Evolutionary conservation across 1,140 invertebrate species (phyloP).

Genomic region (Drosophila eugracilis): DNA sequence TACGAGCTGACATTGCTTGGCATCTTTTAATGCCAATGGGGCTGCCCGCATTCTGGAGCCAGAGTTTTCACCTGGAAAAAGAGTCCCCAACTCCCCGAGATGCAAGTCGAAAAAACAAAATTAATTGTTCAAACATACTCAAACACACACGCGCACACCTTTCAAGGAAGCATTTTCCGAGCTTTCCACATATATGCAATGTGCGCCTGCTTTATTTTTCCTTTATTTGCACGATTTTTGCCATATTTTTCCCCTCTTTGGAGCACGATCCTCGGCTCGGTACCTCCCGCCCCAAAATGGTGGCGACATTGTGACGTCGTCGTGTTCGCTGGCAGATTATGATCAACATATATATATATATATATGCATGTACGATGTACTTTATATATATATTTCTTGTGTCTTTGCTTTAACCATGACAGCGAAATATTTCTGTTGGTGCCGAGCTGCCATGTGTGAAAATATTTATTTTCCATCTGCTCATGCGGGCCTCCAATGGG

Average conservation of each 20-base stretch:
- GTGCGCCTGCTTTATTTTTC: conserved; percentile 49
- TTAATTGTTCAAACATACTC: conserved; percentile 80
- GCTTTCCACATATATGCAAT: conserved; percentile 44
- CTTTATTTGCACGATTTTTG: conserved; percentile 62
- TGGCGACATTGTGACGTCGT: conserved; percentile 65
- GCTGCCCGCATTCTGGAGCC: conserved; percentile 70
- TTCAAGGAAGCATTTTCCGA: conserved; percentile 62
- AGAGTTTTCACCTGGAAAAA: conserved; percentile 53
- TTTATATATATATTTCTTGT: conserved; percentile 24
- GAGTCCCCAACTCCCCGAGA: conserved; percentile 50
- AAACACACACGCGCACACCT: conserved; percentile 53
- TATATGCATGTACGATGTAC: conserved; percentile 8
- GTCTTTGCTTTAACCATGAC: conserved; percentile 69
- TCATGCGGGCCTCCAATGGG: conserved; percentile 31
- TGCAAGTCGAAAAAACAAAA: conserved; percentile 71
- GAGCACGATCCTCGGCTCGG: conserved; percentile 44
- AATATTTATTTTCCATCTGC: conserved; percentile 49
- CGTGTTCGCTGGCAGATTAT: conserved; percentile 51
- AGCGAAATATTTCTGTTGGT: conserved; percentile 66
- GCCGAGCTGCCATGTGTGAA: conserved; percentile 66
- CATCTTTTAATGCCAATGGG: conserved; percentile 22
- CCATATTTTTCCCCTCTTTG: conserved; percentile 54
- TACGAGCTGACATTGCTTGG: conserved; percentile 47
- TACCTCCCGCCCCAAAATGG: conserved; percentile 41
- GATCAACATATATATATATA: conserved; percentile 39